Evolutionary conservation across 1,140 invertebrate species (phyloP).

Genomic region (Drosophila littoralis): DNA sequence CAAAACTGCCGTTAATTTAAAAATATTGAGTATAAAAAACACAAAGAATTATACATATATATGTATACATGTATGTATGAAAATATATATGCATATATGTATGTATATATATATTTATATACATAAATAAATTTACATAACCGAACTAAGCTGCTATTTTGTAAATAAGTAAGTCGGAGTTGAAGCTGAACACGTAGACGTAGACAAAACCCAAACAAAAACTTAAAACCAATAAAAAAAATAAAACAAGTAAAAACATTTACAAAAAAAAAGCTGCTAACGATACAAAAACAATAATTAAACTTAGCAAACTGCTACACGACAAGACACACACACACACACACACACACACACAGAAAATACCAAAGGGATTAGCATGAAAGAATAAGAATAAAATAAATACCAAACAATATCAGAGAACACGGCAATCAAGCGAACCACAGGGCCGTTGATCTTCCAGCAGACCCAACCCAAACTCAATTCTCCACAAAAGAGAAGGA

Average conservation of each 20-base stretch:
- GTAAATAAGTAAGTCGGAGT: conserved; percentile 77
- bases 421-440: conserved; percentile 10
- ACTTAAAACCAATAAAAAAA: conserved; percentile 46
- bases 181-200: conserved; percentile 75
- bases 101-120: conserved; percentile 22
- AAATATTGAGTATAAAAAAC: conserved; percentile 71
- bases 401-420: conserved; percentile 7
- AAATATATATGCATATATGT: conserved; percentile 17
- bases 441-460: conserved; percentile 39
- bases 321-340: conserved; percentile 28
- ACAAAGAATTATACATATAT: conserved; percentile 65
- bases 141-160: conserved; percentile 73
- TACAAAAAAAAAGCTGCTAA: conserved; percentile 75
- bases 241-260: conserved; percentile 51
- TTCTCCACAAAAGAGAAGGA: background rate
- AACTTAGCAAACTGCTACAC: conserved; percentile 71
- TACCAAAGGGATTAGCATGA: background rate
- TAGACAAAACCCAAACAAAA: conserved; percentile 48
- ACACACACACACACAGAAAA: background rate
- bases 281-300: conserved; percentile 83
- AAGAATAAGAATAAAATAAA: too few species aligned
- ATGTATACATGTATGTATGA: conserved; percentile 24
- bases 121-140: conserved; percentile 68
- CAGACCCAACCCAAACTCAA: conserved; percentile 10
- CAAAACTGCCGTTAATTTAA: conserved; percentile 83